Percentiles rank a stretch among this genome's conserved stretches.
Conservation (phyloP, 2,113 vertebrate species). For the Sceloporus undulatus region DNA sequence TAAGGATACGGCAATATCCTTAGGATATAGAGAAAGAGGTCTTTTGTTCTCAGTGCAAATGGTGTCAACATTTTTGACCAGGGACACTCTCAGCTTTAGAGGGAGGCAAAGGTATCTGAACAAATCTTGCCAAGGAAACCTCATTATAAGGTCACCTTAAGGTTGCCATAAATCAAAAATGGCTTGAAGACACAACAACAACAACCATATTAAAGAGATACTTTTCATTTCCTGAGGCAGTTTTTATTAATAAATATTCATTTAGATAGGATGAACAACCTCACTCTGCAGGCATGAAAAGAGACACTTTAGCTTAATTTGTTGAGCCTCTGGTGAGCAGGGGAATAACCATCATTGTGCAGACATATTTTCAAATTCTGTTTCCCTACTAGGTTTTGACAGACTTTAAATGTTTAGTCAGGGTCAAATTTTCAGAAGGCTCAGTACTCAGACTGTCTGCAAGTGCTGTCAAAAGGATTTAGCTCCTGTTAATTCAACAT, state of each 20-base stretch:
- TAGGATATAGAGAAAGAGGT: slow-evolving; percentile 24
- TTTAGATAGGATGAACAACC: neutral
- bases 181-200: no score
- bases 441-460: neutral
- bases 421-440: neutral
- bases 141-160: no score
- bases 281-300: neutral
- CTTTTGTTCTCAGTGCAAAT: slow-evolving; percentile 22
- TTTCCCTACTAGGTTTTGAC: neutral
- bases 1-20: slow-evolving; percentile 47
- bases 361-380: neutral
- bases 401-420: neutral
- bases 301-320: neutral
- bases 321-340: neutral
- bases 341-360: neutral
- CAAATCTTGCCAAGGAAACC: no score
- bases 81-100: no score
- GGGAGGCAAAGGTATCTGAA: no score
- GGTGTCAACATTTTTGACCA: neutral
- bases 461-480: slow-evolving; percentile 1
- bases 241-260: neutral
- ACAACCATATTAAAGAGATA: neutral
- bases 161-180: no score
- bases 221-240: neutral
- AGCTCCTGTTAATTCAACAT: neutral